Base-by-base conservation (phyloP, 2,888 invertebrate species). In the Hirtodrosophila histrioides region DNA sequence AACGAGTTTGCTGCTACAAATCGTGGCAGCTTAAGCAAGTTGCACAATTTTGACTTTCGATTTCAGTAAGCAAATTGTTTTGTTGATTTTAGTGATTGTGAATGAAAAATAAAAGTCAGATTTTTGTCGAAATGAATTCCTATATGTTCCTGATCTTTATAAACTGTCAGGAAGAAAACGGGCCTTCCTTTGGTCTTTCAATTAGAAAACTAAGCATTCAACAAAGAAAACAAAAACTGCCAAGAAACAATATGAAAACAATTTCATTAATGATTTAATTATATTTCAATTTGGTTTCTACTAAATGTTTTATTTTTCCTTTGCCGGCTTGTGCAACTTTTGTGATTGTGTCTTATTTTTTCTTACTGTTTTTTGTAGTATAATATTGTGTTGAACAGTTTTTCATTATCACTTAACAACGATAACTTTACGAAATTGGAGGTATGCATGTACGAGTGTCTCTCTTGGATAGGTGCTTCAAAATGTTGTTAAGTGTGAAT, bases 401-500 rank as follows among this genome's bases (percentile, higher is more conserved):
- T 57, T 72, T 69, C 63, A 72, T 72, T 72, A 72, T 75, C 72
- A 63, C 51, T 53, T 24, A 48, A 56, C 45, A 36, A 35, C 41
- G 56, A 56, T 61, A 55, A 48, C 49, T 50, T 72, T 74, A 69
- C 72, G 57, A 72, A 73, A 73, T 75, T 75, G 65, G 65, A 56
- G 65, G 66, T 75, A 43, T 75, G 53, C 44, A 58, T 69, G 57
- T 11, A 27, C 55, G 55, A 72, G 72, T 65, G 53, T 11, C 43
- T 72, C 51, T 49, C 70, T 53, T 51, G 51, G 39, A 40, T 31
- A 17, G 60, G 55, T 73, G 71, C 73, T 75, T 75, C 65, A 65
- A 49, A 60, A 51, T 75, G 65, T 60, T 70, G 71, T 65, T 70
- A 73, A 76, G 80, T 86, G 80, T 83, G 74, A 80, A 86, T 76